These are phyloP conservation scores for Gorsachius magnificus DNA, from an alignment of 2,797 vertebrate genomes.

Conservation along the genomic window DNA sequence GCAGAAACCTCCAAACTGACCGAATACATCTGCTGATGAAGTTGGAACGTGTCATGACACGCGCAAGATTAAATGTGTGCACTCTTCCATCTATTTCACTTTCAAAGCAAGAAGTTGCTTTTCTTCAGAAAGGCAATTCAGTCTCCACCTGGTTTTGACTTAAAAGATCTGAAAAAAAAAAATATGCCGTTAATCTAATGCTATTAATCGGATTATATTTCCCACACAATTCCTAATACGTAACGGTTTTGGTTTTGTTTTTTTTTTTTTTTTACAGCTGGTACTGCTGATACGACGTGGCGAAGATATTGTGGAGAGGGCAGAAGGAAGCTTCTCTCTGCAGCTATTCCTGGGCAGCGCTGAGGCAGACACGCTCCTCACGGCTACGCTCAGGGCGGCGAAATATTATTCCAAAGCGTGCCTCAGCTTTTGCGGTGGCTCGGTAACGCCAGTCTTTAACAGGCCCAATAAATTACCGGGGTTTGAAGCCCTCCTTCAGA, in stretches of 20 bases:
- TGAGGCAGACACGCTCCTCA: not conserved
- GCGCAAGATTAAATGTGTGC: fast-evolving
- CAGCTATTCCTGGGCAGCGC: not conserved
- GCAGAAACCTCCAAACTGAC: not conserved
- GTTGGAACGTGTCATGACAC: not conserved
- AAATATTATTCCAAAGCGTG: not conserved
- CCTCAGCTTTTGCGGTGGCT: not conserved
- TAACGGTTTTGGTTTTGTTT: not conserved
- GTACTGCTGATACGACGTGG: not conserved
- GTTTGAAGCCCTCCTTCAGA: not conserved
- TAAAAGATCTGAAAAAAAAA: not conserved
- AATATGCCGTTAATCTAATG: not conserved
- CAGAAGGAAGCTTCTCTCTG: not conserved
- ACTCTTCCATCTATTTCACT: not conserved
- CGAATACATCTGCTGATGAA: not conserved
- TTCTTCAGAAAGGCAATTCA: not conserved
- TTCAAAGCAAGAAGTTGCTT: not conserved
- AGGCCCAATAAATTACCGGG: not conserved
- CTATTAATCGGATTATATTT: not conserved
- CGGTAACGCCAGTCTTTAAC: not conserved
- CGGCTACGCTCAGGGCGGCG: not conserved
- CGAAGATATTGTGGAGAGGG: not conserved
- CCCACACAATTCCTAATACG: not conserved
- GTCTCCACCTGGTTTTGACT: not conserved
- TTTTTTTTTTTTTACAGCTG: not conserved